These are phyloP conservation scores for Thymelicus acteon DNA, from an alignment of 2,888 invertebrate species.

Conservation along the genomic window DNA sequence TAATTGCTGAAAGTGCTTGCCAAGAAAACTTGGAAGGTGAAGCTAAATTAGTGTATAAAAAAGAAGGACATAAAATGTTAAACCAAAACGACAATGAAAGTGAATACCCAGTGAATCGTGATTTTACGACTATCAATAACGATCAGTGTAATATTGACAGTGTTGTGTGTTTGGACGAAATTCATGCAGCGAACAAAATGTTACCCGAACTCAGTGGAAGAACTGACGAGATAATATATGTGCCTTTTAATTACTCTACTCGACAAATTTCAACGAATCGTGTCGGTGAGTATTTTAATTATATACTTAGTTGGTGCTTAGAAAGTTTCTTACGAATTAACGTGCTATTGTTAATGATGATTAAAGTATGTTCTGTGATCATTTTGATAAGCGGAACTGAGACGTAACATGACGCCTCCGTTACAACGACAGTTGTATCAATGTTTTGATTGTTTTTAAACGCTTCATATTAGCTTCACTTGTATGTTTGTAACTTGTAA, in stretches of 20 bases:
- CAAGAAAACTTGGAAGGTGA: slow-evolving; percentile 78
- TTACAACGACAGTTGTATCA: neutral
- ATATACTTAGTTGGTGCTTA: slow-evolving; percentile 6
- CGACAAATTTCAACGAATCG: slow-evolving; percentile 74
- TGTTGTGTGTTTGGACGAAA: slow-evolving; percentile 85
- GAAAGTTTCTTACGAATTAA: slow-evolving; percentile 26
- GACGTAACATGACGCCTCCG: neutral
- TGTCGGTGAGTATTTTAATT: slow-evolving; percentile 67
- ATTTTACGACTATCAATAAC: slow-evolving; percentile 73
- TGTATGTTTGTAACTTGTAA: too few relatives aligned
- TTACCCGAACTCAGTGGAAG: slow-evolving; percentile 74
- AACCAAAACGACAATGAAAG: slow-evolving; percentile 62
- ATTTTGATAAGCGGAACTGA: slow-evolving; percentile 12
- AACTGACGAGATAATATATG: slow-evolving; percentile 86
- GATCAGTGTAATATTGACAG: slow-evolving; percentile 73
- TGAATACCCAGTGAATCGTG: slow-evolving; percentile 55
- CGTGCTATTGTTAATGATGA: slow-evolving; percentile 12
- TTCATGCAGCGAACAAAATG: slow-evolving; percentile 81
- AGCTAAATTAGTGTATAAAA: slow-evolving; percentile 79
- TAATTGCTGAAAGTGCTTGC: slow-evolving; percentile 78
- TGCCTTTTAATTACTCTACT: slow-evolving; percentile 88
- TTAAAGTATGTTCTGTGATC: slow-evolving; percentile 5
- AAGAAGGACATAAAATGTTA: slow-evolving; percentile 57
- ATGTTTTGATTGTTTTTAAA: neutral
- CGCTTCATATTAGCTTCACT: too few relatives aligned